Evolutionary conservation across 2,888 invertebrate species (phyloP).

Genomic region (Eristalis arbustorum): DNA sequence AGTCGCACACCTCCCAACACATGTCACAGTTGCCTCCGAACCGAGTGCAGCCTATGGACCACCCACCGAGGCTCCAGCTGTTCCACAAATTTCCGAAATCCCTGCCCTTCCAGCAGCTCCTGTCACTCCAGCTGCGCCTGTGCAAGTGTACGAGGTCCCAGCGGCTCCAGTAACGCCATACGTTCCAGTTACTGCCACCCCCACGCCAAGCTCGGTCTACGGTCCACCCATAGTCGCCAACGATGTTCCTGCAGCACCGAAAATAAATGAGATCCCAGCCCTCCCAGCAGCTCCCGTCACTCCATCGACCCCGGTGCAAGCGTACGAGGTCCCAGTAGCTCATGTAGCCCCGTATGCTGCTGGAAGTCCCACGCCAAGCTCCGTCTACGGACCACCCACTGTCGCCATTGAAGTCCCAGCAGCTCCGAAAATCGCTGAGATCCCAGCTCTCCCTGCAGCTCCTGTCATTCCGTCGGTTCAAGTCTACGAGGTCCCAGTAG

Average conservation of each 20-base stretch:
- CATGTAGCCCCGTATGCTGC: neutral
- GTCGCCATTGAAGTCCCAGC: neutral
- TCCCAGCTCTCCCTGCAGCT: conserved; percentile 23
- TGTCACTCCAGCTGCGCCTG: neutral
- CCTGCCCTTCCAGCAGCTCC: conserved; percentile 28
- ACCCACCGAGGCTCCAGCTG: neutral
- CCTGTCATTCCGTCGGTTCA: conserved; percentile 4
- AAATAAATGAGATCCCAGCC: neutral
- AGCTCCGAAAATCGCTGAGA: neutral
- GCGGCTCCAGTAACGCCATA: neutral
- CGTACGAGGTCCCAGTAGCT: neutral
- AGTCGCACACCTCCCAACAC: neutral
- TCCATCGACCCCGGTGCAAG: conserved; percentile 4
- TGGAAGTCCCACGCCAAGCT: neutral
- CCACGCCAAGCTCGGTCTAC: neutral
- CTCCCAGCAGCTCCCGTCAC: conserved; percentile 13
- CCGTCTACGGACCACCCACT: neutral
- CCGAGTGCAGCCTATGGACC: neutral
- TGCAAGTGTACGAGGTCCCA: conserved; percentile 1
- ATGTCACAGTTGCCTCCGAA: neutral
- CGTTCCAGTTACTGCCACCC: neutral
- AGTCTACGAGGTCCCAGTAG: neutral
- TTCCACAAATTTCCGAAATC: neutral
- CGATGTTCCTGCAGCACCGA: neutral
- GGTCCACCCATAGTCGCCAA: neutral